phyloP scores from a whole-genome alignment of 2,888 invertebrate genomes.

The Nomada fucata region DNA sequence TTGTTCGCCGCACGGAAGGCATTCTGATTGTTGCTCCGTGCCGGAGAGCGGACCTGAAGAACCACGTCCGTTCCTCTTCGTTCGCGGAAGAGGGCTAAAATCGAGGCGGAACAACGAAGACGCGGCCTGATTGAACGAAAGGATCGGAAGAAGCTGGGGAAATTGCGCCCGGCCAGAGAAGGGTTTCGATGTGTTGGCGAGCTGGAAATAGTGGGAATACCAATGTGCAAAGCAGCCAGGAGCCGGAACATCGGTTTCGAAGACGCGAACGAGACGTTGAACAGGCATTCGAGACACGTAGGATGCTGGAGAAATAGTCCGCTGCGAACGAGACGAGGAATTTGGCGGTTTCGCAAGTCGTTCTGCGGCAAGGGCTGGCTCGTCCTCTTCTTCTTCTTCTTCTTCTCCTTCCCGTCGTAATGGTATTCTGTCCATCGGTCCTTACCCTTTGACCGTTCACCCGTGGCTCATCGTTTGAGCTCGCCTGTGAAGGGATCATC shows the following conservation, averaged over 20 bases:
- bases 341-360: slow-evolving; percentile 72
- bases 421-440: slow-evolving; percentile 7
- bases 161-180: slow-evolving; percentile 59
- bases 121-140: neutral
- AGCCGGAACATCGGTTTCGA: slow-evolving; percentile 43
- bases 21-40: slow-evolving; percentile 10
- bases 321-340: slow-evolving; percentile 76
- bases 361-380: slow-evolving; percentile 30
- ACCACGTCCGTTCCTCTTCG: slow-evolving; percentile 12
- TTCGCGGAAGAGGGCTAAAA: slow-evolving; percentile 36
- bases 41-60: neutral
- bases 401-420: slow-evolving; percentile 28
- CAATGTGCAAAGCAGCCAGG: slow-evolving; percentile 71
- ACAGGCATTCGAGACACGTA: slow-evolving; percentile 77
- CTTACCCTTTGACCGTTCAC: slow-evolving; percentile 58
- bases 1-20: neutral
- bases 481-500: slow-evolving; percentile 1
- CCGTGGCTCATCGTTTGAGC: slow-evolving; percentile 42
- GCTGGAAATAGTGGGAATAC: slow-evolving; percentile 72
- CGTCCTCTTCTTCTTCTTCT: neutral
- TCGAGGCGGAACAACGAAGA: slow-evolving; percentile 47
- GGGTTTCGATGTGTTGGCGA: slow-evolving; percentile 26
- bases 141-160: slow-evolving; percentile 51
- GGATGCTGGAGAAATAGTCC: slow-evolving; percentile 73
- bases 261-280: slow-evolving; percentile 43